These are phyloP conservation scores for Callitettix versicolor DNA, from an alignment of 1,140 invertebrate species.

Conservation along the genomic window DNA sequence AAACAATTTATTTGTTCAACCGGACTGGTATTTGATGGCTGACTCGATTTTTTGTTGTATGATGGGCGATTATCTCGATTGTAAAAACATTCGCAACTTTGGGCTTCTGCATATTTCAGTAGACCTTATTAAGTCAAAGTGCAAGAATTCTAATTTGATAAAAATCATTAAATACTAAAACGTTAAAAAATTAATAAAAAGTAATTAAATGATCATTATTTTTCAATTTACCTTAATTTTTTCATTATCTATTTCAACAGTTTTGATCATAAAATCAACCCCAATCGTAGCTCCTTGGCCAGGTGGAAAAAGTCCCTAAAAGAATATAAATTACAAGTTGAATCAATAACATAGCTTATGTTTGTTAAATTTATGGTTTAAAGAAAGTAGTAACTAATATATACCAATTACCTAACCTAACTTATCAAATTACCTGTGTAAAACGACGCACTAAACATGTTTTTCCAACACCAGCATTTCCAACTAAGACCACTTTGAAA, in stretches of 20 bases:
- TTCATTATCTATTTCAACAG: slow-evolving; percentile 94
- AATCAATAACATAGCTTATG: no score
- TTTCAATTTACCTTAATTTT: slow-evolving; percentile 91
- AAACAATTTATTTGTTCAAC: no score
- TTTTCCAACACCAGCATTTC: slow-evolving; percentile 91
- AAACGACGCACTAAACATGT: slow-evolving; percentile 85
- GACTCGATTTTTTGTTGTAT: neutral
- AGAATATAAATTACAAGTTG: slow-evolving; percentile 21
- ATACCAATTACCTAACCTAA: slow-evolving; percentile 7
- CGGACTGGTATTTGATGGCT: no score
- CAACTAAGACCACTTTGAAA: slow-evolving; percentile 93
- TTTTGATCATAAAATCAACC: slow-evolving; percentile 99
- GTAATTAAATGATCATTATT: neutral
- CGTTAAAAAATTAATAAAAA: neutral
- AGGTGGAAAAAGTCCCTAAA: slow-evolving; percentile 80
- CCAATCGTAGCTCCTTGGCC: slow-evolving; percentile 98
- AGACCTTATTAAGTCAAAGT: neutral
- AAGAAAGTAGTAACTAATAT: slow-evolving; percentile 9
- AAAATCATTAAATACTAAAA: neutral
- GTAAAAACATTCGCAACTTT: neutral
- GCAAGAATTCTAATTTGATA: neutral
- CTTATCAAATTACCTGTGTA: slow-evolving; percentile 49
- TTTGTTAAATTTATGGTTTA: neutral
- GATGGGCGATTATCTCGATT: neutral
- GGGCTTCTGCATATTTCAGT: neutral